Evolutionary conservation across 2,888 invertebrate genomes (phyloP), one percentile per base, ranked within the genome.

Genomic region (Tetrapedia diversipes): DNA sequence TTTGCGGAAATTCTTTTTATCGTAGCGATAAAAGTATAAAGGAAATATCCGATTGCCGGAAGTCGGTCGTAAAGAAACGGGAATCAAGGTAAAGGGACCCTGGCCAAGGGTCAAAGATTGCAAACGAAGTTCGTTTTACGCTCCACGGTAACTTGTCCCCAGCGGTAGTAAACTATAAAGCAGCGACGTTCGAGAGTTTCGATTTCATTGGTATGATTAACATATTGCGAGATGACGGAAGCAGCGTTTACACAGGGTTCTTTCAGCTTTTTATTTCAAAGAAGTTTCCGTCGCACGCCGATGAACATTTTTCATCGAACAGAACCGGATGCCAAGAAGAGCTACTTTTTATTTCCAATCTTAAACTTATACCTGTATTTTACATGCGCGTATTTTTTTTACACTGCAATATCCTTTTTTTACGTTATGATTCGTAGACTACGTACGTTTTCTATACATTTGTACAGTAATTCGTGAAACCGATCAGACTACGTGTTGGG

Each of bases 41-140:
- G 16, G 45, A 70, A 77, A 66, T 51, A 22, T 49, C n/a, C n/a
- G n/a, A 56, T 70, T 65, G 61, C 34, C 57, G 56, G 43, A n/a
- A 61, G 41, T 14, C 10, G 19, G 8, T 57, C 57, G 57, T 66
- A 65, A 70, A 66, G 56, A n/a, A 57, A 37, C 45, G 32, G 22
- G 39, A 77, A 56, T 37, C 45, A 56, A 22, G 27, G 47, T 41
- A 65, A 39, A 27, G 43, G 2, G 14, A n/a, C n/a, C 19, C 14
- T 6, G n/a, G 37, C 39, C 27, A n/a, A 34, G 45, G 37, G 37
- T 34, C 54, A 54, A 54, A 22, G 45, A n/a, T 45, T 54, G 19
- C 32, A 11, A 14, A n/a, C n/a, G 16, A 29, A 65, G 47, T n/a
- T 4, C 16, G n/a, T 22, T 54, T 75, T 59, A 51, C 39, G 39